Conservation (phyloP, 1,140 invertebrate species). For the Riptortus pedestris region DNA sequence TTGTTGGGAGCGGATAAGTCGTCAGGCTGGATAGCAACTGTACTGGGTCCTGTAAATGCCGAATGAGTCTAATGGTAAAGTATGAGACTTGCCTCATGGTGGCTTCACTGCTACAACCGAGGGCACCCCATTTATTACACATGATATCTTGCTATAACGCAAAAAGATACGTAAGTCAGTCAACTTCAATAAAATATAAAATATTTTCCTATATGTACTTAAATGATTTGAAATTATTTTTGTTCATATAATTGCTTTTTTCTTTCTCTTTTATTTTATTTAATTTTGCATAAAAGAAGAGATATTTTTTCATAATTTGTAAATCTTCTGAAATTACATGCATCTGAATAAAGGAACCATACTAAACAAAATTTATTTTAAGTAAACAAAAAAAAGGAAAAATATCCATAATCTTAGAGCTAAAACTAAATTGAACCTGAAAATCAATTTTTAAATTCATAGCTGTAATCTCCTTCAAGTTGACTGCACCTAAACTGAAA, state of each 20-base stretch:
- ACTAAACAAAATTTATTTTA: background rate
- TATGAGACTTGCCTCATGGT: conserved; percentile 28
- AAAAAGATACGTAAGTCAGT: conserved; percentile 28
- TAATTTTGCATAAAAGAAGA: conserved; percentile 2
- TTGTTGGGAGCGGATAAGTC: background rate
- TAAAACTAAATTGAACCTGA: conserved; percentile 1
- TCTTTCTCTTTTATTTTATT: background rate
- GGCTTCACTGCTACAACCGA: conserved; percentile 21
- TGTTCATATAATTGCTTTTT: background rate
- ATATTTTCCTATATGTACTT: conserved; percentile 11
- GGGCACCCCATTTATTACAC: conserved; percentile 29
- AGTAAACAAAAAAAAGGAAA: background rate
- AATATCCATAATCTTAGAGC: conserved; percentile 1
- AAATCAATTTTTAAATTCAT: background rate
- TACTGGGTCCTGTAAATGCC: conserved; percentile 23
- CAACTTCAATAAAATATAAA: conserved; percentile 24
- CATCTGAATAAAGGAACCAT: background rate
- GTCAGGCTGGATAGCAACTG: conserved; percentile 23
- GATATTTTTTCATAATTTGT: background rate
- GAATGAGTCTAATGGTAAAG: conserved; percentile 21
- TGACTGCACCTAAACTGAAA: conserved; percentile 29
- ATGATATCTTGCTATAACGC: conserved; percentile 41
- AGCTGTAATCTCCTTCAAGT: conserved; percentile 13
- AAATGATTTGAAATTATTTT: conserved; percentile 6
- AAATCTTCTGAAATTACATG: background rate